phyloP scores from a whole-genome alignment of 2,113 vertebrate species.

The Panthera uncia region DNA sequence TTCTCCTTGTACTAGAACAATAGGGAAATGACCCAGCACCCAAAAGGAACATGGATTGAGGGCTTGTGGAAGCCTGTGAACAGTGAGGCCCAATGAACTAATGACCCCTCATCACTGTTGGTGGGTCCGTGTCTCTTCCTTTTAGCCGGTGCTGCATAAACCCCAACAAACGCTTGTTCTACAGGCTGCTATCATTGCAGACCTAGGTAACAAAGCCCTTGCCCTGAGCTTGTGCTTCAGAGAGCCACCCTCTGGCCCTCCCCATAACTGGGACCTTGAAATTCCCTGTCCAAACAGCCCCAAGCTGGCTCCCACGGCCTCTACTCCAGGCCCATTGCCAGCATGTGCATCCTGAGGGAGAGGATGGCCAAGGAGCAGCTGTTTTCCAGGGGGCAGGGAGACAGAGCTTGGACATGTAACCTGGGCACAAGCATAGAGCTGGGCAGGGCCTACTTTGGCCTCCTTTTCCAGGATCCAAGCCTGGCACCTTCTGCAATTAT shows the following conservation, averaged over 20 bases:
- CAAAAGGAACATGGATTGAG: not conserved
- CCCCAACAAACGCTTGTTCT: not conserved
- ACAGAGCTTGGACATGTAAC: rapidly evolving
- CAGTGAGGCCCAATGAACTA: not conserved
- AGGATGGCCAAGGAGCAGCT: not conserved
- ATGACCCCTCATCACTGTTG: not conserved
- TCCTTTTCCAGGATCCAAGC: not conserved
- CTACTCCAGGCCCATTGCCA: not conserved
- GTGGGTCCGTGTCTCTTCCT: too few relatives aligned
- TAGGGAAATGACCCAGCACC: not conserved
- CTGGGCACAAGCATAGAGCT: not conserved
- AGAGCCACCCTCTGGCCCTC: not conserved
- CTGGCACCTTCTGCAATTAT: not conserved
- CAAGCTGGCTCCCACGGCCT: not conserved
- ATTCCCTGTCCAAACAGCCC: not conserved
- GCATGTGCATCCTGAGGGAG: not conserved
- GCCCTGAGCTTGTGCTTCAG: not conserved
- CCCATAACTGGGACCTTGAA: not conserved
- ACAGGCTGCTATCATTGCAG: rapidly evolving
- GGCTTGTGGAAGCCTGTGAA: not conserved
- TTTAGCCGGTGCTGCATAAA: not conserved
- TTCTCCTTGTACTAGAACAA: not conserved
- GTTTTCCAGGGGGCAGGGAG: not conserved
- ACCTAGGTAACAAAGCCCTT: not conserved
- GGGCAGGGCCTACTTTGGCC: not conserved